Evolutionary conservation across 1,140 invertebrate genomes (phyloP), one percentile per base, ranked within the genome.

Genomic region (Trachymyrmex cornetzi): DNA sequence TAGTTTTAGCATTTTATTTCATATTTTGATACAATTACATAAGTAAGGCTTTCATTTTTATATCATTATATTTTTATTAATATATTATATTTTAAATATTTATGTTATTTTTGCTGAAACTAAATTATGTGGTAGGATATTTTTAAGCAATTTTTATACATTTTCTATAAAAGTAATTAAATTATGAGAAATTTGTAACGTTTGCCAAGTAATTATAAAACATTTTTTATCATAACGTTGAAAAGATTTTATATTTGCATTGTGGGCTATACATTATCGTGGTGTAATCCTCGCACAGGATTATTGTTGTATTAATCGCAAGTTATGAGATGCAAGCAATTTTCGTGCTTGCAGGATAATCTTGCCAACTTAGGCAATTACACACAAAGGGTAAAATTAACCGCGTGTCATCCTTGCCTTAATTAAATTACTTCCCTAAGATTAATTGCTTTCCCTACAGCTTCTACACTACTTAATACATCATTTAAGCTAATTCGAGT

Each of bases 351-450:
- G 80, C 69, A 61, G 69, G 69, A 84, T 84, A 84, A 84, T 84
- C 80, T 84, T 84, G 69, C 69, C 80, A 84, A 84, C 80, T 84
- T 84, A 75, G 55, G 69, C 69, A 84, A 84, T 84, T 84, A 84
- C 24, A 75, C 69, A 84, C 80, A 84, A 84, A 84, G 80, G 80
- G 55, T 75, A 84, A 84, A 84, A 84, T 84, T 84, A 84, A 84
- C 80, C 80, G 69, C 80, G 69, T 84, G 80, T 74, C 80, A 84
- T 84, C 80, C 69, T 84, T 69, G 27, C 80, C 77, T 84, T 84
- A 84, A 84, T 84, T 84, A 84, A 84, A 84, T 84, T 84, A 84
- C 80, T 84, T 84, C 69, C 80, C 80, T 61, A 74, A 84, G 80
- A 84, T 84, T 84, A 84, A 84, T 84, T 71, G 71, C 80, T 74